These are phyloP conservation scores for Pangasius larnaudii DNA, from an alignment of 2,797 vertebrate genomes.

Conservation along the genomic window DNA sequence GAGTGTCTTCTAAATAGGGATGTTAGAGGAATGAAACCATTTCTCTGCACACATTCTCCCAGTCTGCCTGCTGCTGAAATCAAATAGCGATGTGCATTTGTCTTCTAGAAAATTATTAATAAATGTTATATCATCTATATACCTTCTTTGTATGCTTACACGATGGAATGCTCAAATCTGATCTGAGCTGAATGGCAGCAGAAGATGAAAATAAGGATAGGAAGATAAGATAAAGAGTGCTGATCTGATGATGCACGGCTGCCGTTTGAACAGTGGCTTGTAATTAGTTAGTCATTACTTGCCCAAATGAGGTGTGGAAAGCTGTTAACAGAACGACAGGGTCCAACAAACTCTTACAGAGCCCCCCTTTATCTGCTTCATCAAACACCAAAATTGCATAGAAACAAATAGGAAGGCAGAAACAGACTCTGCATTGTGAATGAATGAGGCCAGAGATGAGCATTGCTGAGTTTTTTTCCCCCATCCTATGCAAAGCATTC, in stretches of 20 bases:
- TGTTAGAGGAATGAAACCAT: conserved; percentile 15
- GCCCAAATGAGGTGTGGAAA: conserved; percentile 79
- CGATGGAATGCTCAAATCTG: neutral
- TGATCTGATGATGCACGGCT: conserved; percentile 49
- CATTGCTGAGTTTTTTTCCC: neutral
- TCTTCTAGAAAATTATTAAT: neutral
- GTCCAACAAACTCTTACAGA: conserved; percentile 63
- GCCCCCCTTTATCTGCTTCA: conserved; percentile 64
- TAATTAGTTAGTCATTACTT: conserved; percentile 87
- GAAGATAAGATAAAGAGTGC: neutral
- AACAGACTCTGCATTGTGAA: neutral
- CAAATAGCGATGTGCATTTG: neutral
- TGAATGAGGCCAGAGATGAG: neutral
- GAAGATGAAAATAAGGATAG: neutral
- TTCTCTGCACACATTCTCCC: neutral
- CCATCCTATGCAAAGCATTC: neutral
- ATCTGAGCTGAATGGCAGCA: neutral
- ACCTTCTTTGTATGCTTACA: neutral
- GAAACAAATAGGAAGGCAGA: conserved; percentile 2
- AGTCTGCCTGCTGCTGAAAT: neutral
- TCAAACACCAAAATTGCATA: conserved; percentile 8
- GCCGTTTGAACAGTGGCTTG: conserved; percentile 75
- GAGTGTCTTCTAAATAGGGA: conserved; percentile 32
- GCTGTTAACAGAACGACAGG: conserved; percentile 73
- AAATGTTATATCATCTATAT: neutral